Evolutionary conservation across 1,140 invertebrate species (phyloP), one percentile per base, ranked within the genome.

Genomic region (Drosophila cardini): DNA sequence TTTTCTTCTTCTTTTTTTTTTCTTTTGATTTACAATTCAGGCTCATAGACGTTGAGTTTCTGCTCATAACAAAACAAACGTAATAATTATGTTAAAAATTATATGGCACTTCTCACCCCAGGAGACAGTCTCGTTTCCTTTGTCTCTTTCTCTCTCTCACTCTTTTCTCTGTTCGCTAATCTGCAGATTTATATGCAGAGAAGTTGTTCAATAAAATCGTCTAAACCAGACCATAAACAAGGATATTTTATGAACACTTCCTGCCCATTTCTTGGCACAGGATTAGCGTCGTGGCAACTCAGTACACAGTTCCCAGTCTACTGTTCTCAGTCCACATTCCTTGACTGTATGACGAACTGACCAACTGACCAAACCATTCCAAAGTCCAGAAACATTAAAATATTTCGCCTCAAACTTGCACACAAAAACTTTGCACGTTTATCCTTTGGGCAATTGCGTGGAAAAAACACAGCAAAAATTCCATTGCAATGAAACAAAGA

Each of bases 131-230:
- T 30, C 42, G 58, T 55, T 70, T 52, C 45, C 58, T 70, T 74
- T 74, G 72, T 74, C 43, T 67, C 45, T 43, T n/a, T 10, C n/a
- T 52, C 46, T 68, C 40, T 21, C 16, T 5, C 6, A 21, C 45
- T 38, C 13, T 30, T 15, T 53, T 13, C 69, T 43, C 38, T 58
- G 36, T 46, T 65, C 83, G 83, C 86, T 90, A 90, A 90, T 90
- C 87, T 90, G 73, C 52, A 90, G 80, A 90, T 90, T 90, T 90
- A 90, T 90, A 90, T 90, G 87, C 87, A 90, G 87, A 86, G 78
- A 90, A 90, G 87, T 90, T 90, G 87, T 89, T 90, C 89, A 90
- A 90, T 90, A 90, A 90, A 89, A 87, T 87, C 83, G 84, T 87
- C 83, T 87, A 87, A 87, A 87, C 87, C 83, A 91, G 87, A 78